These are phyloP conservation scores for Drosophila ananassae DNA, from an alignment of 1,140 invertebrate species.

Conservation along the genomic window DNA sequence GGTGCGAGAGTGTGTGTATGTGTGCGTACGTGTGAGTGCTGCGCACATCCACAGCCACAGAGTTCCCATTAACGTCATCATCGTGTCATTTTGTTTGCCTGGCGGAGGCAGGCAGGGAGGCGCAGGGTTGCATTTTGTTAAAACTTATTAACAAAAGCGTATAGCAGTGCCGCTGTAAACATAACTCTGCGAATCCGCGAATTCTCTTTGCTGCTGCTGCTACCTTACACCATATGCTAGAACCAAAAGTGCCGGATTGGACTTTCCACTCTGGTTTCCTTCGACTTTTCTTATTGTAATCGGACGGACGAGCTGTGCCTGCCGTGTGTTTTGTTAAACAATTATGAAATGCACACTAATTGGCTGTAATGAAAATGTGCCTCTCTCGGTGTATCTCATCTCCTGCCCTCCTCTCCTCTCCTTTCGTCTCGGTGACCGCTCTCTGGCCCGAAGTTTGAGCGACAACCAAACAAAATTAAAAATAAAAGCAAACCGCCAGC, in stretches of 20 bases:
- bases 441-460: conserved; percentile 53
- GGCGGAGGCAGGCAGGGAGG: conserved; percentile 19
- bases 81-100: conserved; percentile 81
- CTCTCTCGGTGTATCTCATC: conserved; percentile 29
- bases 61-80: conserved; percentile 83
- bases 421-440: conserved; percentile 5
- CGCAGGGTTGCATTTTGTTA: conserved; percentile 78
- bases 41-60: conserved; percentile 59
- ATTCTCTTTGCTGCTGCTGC: conserved; percentile 20
- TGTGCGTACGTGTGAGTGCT: conserved; percentile 55
- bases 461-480: conserved; percentile 78
- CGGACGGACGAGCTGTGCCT: background rate
- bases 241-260: conserved; percentile 30
- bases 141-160: conserved; percentile 47
- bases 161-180: conserved; percentile 17
- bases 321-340: conserved; percentile 75
- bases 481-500: conserved; percentile 58
- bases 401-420: conserved; percentile 4
- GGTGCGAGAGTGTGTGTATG: conserved; percentile 41
- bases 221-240: conserved; percentile 61
- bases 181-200: conserved; percentile 29
- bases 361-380: conserved; percentile 81
- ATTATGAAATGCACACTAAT: conserved; percentile 84
- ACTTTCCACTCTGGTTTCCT: conserved; percentile 25
- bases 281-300: conserved; percentile 22